phyloP scores from a whole-genome alignment of 2,797 vertebrate genomes.

The Galaxias olidus region DNA sequence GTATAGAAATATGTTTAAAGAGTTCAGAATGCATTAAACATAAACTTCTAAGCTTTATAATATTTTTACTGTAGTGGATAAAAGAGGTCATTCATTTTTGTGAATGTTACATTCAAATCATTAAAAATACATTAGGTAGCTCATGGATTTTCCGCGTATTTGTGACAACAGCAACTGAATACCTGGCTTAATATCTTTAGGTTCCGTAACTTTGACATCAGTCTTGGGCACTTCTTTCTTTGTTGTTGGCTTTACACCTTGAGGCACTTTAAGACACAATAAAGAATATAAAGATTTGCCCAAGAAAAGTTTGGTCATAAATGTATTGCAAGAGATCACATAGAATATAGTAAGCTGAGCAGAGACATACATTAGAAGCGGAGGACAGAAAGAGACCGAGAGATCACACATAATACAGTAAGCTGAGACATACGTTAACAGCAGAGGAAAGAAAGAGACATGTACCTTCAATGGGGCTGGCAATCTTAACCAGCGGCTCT shows the following conservation, averaged over 20 bases:
- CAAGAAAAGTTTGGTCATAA: constrained; percentile 49
- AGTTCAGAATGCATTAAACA: constrained; percentile 29
- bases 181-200: constrained; percentile 22
- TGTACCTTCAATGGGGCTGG: constrained; percentile 59
- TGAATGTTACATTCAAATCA: not conserved
- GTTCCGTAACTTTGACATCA: not conserved
- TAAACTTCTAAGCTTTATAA: not conserved
- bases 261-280: constrained; percentile 12
- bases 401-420: constrained; percentile 23
- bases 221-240: constrained; percentile 12
- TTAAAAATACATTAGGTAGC: constrained; percentile 6
- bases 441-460: constrained; percentile 12
- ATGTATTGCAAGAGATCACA: constrained; percentile 29
- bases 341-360: not conserved
- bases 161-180: not conserved
- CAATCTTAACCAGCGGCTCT: constrained; percentile 44
- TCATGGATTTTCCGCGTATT: not conserved
- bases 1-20: no score
- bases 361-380: constrained; percentile 2
- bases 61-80: no score
- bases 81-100: not conserved
- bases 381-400: constrained; percentile 15
- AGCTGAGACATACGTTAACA: constrained; percentile 14
- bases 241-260: not conserved
- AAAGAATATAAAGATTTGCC: constrained; percentile 13